These are phyloP conservation scores for Synergus umbraculus DNA, from an alignment of 2,888 invertebrate species.

Conservation along the genomic window DNA sequence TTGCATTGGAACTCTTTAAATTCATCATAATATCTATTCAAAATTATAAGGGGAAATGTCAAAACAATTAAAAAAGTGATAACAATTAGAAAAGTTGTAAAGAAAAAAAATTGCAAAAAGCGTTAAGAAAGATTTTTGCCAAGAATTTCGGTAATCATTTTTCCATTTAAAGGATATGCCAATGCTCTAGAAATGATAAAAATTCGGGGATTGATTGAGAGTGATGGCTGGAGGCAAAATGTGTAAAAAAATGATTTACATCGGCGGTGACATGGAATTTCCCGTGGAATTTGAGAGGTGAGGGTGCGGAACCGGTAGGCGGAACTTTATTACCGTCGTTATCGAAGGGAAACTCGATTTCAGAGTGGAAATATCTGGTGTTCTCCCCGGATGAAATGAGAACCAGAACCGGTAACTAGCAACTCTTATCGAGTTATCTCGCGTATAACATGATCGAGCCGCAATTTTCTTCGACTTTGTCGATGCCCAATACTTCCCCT, in stretches of 20 bases:
- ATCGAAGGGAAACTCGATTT: constrained; percentile 62
- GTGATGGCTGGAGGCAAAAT: constrained; percentile 23
- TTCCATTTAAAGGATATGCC: neutral
- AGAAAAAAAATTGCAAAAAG: neutral
- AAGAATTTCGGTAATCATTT: constrained; percentile 12
- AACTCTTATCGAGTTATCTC: constrained; percentile 59
- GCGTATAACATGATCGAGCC: constrained; percentile 49
- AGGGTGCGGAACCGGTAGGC: constrained; percentile 48
- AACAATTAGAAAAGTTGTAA: neutral
- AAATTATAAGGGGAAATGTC: no score
- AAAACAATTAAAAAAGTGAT: neutral
- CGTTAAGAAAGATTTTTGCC: neutral
- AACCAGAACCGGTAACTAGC: constrained; percentile 48
- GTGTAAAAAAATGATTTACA: constrained; percentile 48
- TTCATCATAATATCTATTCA: neutral
- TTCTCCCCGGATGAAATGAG: constrained; percentile 40
- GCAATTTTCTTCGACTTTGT: constrained; percentile 51
- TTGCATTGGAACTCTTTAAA: neutral
- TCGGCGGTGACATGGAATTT: constrained; percentile 50
- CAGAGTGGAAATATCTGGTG: constrained; percentile 58
- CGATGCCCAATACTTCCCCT: constrained; percentile 40
- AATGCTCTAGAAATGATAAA: neutral
- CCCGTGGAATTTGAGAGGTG: constrained; percentile 46
- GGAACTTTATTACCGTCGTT: constrained; percentile 65
- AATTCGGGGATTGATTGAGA: constrained; percentile 29